These are phyloP conservation scores for Salvelinus fontinalis DNA, from an alignment of 2,113 vertebrate species.

Conservation along the genomic window DNA sequence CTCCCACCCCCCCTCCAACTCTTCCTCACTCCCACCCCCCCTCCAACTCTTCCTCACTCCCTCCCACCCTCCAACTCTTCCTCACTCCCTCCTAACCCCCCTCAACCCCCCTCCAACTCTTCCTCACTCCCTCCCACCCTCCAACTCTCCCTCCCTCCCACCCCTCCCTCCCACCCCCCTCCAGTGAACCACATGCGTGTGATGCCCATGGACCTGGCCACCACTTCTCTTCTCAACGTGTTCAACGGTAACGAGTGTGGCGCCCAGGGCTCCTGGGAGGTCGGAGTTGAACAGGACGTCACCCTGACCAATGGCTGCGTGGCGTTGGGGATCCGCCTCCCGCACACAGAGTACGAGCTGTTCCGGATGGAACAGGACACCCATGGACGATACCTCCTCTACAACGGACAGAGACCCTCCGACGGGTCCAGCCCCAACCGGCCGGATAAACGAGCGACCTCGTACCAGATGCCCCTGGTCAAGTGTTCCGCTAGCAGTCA, in stretches of 20 bases:
- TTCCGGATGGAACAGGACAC: constrained; percentile 93
- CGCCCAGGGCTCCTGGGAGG: constrained; percentile 90
- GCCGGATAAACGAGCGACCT: constrained; percentile 88
- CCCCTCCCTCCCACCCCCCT: constrained; percentile 1
- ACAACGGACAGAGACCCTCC: constrained; percentile 94
- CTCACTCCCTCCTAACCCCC: no score
- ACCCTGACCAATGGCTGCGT: constrained; percentile 90
- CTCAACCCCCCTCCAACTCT: no score
- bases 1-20: no score
- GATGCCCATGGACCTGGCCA: constrained; percentile 91
- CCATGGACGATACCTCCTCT: constrained; percentile 84
- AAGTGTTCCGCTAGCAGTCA: constrained; percentile 83
- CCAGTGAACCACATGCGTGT: constrained; percentile 96
- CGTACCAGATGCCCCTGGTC: constrained; percentile 93
- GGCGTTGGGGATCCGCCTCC: constrained; percentile 90
- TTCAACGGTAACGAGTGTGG: constrained; percentile 91
- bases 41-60: no score
- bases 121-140: background rate
- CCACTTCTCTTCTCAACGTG: constrained; percentile 91
- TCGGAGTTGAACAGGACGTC: constrained; percentile 92
- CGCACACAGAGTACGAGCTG: constrained; percentile 96
- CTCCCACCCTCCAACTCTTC: no score
- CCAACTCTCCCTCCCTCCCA: background rate
- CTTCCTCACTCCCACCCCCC: no score
- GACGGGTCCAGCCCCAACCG: constrained; percentile 92